Conservation (phyloP, 2,113 vertebrate genomes). For the Ondatra zibethicus region DNA sequence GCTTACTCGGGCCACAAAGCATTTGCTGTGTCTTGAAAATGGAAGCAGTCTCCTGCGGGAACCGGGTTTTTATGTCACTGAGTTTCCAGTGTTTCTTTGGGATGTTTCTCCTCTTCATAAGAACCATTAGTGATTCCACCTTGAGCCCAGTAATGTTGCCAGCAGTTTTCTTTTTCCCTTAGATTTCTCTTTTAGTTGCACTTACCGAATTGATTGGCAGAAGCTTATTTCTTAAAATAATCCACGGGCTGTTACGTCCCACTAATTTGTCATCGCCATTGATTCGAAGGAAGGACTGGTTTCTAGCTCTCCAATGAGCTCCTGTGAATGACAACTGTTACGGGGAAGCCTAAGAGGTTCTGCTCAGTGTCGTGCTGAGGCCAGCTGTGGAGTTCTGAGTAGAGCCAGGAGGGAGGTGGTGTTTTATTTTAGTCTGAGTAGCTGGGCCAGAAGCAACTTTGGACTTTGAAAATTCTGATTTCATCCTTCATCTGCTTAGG, state of each 20-base stretch:
- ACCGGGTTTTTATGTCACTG: not conserved
- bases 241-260: not conserved
- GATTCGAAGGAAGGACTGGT: not conserved
- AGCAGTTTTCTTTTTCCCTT: conserved; percentile 4
- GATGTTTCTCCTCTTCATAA: not conserved
- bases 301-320: not conserved
- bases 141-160: not conserved
- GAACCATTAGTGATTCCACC: not conserved
- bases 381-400: not conserved
- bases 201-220: not conserved
- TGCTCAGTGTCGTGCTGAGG: not conserved
- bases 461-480: conserved; percentile 50
- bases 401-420: not conserved
- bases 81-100: not conserved
- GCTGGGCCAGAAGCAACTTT: not conserved
- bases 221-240: conserved; percentile 40
- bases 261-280: not conserved
- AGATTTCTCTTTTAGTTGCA: not conserved
- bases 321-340: not conserved
- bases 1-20: not conserved
- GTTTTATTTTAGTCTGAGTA: conserved; percentile 6
- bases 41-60: not conserved
- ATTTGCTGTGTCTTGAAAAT: conserved; percentile 4
- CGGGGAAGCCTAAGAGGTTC: not conserved
- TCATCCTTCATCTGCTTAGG: conserved; percentile 23